phyloP scores from a whole-genome alignment of 2,888 invertebrate genomes.

The Chaitophorus viminalis region DNA sequence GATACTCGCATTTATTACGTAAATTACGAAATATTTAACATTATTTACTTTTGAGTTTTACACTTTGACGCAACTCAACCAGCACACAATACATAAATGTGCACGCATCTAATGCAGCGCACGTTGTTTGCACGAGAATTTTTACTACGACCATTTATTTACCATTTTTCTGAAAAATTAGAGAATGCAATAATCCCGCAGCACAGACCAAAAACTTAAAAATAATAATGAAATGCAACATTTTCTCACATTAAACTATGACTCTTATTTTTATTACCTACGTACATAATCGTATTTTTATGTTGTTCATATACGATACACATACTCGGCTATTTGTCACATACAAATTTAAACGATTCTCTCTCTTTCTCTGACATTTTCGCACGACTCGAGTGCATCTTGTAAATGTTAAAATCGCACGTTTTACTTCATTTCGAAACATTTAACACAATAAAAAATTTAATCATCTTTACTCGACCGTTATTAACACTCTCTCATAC shows the following conservation, averaged over 20 bases:
- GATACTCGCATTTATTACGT: not conserved
- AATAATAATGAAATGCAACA: not conserved
- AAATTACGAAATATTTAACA: not conserved
- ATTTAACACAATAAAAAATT: slow-evolving; percentile 24
- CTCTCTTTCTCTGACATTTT: not conserved
- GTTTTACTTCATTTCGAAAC: slow-evolving; percentile 40
- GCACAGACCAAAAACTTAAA: not conserved
- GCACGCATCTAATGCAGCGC: not conserved
- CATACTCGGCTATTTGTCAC: not conserved
- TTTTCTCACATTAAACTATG: not conserved
- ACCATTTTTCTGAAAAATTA: not conserved
- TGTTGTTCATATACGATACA: not conserved
- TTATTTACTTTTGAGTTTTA: not conserved
- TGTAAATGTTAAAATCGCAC: slow-evolving; percentile 25
- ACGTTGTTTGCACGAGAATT: not conserved
- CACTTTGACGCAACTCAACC: not conserved
- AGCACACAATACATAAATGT: not conserved
- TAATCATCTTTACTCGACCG: slow-evolving; percentile 17
- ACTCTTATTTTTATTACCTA: not conserved
- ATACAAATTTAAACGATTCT: slow-evolving; percentile 11
- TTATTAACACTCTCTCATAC: not conserved
- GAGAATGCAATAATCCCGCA: not conserved
- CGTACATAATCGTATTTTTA: not conserved
- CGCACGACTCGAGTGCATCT: slow-evolving; percentile 15
- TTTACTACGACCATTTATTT: not conserved